phyloP scores from a whole-genome alignment of 2,113 vertebrate species.

The Daphoenositta chrysoptera region DNA sequence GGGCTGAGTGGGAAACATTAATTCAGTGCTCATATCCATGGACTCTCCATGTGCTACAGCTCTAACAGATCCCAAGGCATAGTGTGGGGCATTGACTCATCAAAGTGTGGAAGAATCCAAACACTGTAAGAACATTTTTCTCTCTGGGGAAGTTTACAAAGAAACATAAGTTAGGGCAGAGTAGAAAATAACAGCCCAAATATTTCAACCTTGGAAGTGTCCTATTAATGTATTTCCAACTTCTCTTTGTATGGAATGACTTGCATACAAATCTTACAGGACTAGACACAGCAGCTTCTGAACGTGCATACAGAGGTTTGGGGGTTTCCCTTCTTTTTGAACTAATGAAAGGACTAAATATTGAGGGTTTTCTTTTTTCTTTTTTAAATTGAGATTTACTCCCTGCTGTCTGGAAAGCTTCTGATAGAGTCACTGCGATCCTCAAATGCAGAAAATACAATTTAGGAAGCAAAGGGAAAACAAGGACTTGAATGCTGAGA shows the following conservation, averaged over 20 bases:
- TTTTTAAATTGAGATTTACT: neutral
- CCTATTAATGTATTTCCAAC: slow-evolving; percentile 1
- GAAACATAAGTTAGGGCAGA: neutral
- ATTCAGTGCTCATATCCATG: neutral
- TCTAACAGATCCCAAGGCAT: neutral
- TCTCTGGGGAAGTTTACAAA: neutral
- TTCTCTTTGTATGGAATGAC: slow-evolving; percentile 8
- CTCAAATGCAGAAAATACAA: neutral
- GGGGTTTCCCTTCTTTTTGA: neutral
- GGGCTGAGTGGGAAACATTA: neutral
- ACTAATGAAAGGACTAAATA: neutral
- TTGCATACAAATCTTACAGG: neutral
- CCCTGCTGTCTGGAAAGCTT: neutral
- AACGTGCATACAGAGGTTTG: neutral
- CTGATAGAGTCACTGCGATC: neutral
- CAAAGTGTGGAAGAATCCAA: neutral
- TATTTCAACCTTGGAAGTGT: slow-evolving; percentile 20
- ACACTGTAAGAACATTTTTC: neutral
- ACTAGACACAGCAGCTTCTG: neutral
- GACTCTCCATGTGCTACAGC: neutral
- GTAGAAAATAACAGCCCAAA: neutral
- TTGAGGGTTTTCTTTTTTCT: neutral
- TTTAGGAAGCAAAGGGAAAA: neutral
- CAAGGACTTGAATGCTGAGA: neutral
- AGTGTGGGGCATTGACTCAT: neutral